A percentile compares a stretch with the other conserved stretches of the same genome.
phyloP scores from a whole-genome alignment of 2,113 vertebrate genomes.

The Oenanthe oenanthe region DNA sequence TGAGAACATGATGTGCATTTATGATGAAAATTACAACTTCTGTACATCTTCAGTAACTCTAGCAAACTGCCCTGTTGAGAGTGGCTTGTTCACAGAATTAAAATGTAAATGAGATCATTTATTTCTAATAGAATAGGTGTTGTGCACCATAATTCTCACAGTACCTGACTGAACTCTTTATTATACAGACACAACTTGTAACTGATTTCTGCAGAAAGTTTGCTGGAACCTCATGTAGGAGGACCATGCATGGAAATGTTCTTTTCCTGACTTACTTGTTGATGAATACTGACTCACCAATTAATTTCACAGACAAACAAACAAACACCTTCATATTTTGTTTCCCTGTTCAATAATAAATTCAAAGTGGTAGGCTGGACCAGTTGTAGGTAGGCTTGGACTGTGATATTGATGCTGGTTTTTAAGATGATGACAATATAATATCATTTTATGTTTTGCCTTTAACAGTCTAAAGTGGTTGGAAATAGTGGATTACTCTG shows the following conservation, averaged over 20 bases:
- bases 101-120: conserved; percentile 41
- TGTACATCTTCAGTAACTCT: conserved; percentile 11
- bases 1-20: conserved; percentile 39
- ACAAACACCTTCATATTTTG: background rate
- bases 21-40: conserved; percentile 42
- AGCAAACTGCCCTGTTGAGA: conserved; percentile 43
- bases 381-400: background rate
- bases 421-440: background rate
- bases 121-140: conserved; percentile 35
- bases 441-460: conserved; percentile 9
- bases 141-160: background rate
- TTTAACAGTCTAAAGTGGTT: conserved; percentile 19
- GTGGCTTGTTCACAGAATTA: background rate
- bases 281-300: background rate
- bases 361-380: background rate
- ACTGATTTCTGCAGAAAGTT: background rate
- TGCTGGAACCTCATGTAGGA: background rate
- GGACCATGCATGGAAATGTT: background rate
- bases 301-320: background rate
- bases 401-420: conserved; percentile 4
- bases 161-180: background rate
- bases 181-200: background rate
- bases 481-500: conserved; percentile 7
- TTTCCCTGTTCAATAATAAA: background rate
- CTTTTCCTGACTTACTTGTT: background rate